Evolutionary conservation across 1,140 invertebrate species (phyloP).

Genomic region (Schmidtea mediterranea): DNA sequence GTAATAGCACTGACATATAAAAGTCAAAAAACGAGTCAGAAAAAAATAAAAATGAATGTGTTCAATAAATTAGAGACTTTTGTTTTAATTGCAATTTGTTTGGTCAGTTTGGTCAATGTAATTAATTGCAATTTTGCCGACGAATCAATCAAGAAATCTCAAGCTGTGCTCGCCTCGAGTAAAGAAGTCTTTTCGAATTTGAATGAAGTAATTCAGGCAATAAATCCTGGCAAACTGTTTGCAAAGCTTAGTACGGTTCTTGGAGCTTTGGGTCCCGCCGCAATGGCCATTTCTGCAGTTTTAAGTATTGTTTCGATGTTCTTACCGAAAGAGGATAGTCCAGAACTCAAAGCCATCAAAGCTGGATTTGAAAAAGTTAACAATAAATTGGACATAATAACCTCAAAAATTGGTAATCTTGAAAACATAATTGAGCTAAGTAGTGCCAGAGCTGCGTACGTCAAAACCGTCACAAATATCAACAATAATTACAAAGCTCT

Average conservation of each 20-base stretch:
- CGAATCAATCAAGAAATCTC: too few relatives aligned
- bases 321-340: neutral
- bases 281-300: conserved; percentile 1
- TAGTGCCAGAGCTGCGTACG: neutral
- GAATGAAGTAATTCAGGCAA: too few relatives aligned
- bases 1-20: too few relatives aligned
- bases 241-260: neutral
- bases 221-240: too few relatives aligned
- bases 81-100: too few relatives aligned
- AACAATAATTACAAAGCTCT: neutral
- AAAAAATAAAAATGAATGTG: too few relatives aligned
- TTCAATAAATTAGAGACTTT: too few relatives aligned
- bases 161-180: too few relatives aligned
- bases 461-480: neutral
- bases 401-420: neutral
- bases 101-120: too few relatives aligned
- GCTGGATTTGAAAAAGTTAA: conserved; percentile 4
- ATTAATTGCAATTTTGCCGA: too few relatives aligned
- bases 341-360: conserved; percentile 2
- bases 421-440: conserved; percentile 1
- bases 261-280: neutral
- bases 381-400: neutral
- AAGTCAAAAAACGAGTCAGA: too few relatives aligned
- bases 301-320: conserved; percentile 1
- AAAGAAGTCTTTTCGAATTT: too few relatives aligned